Base-by-base conservation (phyloP, 2,113 vertebrate species). In the Calypte anna region DNA sequence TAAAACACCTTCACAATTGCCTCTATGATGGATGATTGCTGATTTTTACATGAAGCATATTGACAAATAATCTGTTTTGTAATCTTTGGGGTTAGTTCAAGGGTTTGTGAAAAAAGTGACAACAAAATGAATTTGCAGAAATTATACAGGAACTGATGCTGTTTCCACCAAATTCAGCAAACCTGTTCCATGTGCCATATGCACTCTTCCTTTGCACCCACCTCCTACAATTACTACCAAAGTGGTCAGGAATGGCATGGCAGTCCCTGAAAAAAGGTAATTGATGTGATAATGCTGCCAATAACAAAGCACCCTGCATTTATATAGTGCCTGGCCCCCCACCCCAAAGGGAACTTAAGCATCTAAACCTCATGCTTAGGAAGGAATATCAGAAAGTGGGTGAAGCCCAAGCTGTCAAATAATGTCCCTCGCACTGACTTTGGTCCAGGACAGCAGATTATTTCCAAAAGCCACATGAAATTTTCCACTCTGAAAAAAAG, bases 221-320 rank as follows among this genome's bases (percentile, higher is more conserved):
- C 2, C 27, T 30, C 50, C 24, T 59, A 54, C 62, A 94, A 54
- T 17, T n/a, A 86, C 3, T 62, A 62, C 19, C 30, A 68, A 68
- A 38, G 38, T 6, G 18, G 5, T 10, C 0, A 0, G 18, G n/a
- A 64, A 25, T 3, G 9, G 33, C 27, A 64, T 28, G 17, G 40
- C 8, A 81, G 9, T 40, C 23, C 46, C 23, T 53, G 18, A 9
- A 89, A 64, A 63, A 3, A 38, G 83, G 24, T 8, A 63, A 63
- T 0, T 27, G 6, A 86, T 57, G 28, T 5, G 38, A 85, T 25
- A 30, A 5, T n/a, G 25, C 33, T 80, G 40, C 33, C 72, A 68
- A 23, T 31, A 86, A 43, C 33, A 27, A 23, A 10, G 3, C 23
- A 22, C 36, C 27, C 48, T 31, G 7, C 33, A 16, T 13, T 55